Percentiles rank a stretch among this genome's conserved stretches.
phyloP scores from a whole-genome alignment of 2,888 invertebrate species.

The Dorcus parallelipipedus region DNA sequence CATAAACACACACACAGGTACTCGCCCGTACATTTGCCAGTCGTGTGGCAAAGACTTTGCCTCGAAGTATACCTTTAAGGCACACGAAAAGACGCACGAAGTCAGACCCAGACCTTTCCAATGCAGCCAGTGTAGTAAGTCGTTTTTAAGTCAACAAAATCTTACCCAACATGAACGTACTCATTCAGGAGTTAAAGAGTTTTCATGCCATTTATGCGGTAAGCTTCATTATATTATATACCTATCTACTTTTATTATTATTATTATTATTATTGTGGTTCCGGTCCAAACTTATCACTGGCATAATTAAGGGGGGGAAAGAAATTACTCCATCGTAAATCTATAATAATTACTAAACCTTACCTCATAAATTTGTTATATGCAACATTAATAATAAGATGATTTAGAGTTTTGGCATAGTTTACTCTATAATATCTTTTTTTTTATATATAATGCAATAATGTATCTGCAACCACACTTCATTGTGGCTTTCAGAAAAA shows the following conservation, averaged over 20 bases:
- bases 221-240: slow-evolving; percentile 37
- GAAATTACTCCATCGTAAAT: no score
- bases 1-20: slow-evolving; percentile 66
- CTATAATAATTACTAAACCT: background rate
- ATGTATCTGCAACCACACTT: no score
- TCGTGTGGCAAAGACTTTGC: slow-evolving; percentile 72
- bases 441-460: background rate
- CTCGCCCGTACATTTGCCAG: slow-evolving; percentile 63
- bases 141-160: slow-evolving; percentile 75
- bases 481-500: slow-evolving; percentile 52
- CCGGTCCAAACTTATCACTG: no score
- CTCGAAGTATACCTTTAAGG: slow-evolving; percentile 73
- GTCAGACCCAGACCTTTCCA: slow-evolving; percentile 66
- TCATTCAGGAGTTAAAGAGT: slow-evolving; percentile 68
- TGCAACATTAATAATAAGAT: no score
- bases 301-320: no score
- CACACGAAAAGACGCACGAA: slow-evolving; percentile 72
- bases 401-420: background rate
- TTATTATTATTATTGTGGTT: background rate
- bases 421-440: background rate
- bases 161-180: slow-evolving; percentile 71
- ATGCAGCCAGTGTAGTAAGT: slow-evolving; percentile 66
- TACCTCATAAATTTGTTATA: no score
- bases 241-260: slow-evolving; percentile 2
- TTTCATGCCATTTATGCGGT: slow-evolving; percentile 66